A percentile compares a stretch with the other conserved stretches of the same genome.
Evolutionary conservation across 2,888 invertebrate genomes (phyloP).

Genomic region (Maniola hyperantus): DNA sequence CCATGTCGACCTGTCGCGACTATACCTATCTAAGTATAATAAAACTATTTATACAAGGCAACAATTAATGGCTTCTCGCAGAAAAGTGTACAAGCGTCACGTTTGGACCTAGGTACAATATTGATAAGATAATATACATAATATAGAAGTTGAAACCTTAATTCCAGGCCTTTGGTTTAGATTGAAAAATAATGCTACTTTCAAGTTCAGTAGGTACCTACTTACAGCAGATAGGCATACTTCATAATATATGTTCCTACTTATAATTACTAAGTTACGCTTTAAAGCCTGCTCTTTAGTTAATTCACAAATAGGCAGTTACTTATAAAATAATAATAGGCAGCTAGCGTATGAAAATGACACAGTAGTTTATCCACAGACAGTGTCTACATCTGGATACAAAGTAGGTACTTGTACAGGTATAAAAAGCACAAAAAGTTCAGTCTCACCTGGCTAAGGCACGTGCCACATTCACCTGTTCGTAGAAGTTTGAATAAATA

Average conservation of each 20-base stretch:
- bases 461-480: slow-evolving; percentile 75
- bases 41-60: no score
- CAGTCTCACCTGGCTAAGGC: slow-evolving; percentile 61
- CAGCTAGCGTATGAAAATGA: slow-evolving; percentile 23
- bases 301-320: neutral
- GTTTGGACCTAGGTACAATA: no score
- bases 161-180: no score
- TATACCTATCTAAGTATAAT: no score
- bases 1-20: no score
- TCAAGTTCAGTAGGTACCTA: slow-evolving; percentile 2
- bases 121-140: no score
- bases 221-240: neutral
- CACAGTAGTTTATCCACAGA: slow-evolving; percentile 21
- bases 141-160: no score
- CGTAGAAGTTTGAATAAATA: slow-evolving; percentile 49
- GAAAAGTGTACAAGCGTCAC: no score
- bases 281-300: slow-evolving; percentile 1
- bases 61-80: no score
- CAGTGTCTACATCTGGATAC: slow-evolving; percentile 28
- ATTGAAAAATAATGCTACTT: no score
- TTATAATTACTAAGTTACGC: neutral
- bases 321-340: slow-evolving; percentile 2
- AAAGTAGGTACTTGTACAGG: neutral
- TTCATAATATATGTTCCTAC: no score
- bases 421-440: slow-evolving; percentile 38